phyloP scores from a whole-genome alignment of 2,113 vertebrate genomes.

The Balaenoptera acutorostrata region DNA sequence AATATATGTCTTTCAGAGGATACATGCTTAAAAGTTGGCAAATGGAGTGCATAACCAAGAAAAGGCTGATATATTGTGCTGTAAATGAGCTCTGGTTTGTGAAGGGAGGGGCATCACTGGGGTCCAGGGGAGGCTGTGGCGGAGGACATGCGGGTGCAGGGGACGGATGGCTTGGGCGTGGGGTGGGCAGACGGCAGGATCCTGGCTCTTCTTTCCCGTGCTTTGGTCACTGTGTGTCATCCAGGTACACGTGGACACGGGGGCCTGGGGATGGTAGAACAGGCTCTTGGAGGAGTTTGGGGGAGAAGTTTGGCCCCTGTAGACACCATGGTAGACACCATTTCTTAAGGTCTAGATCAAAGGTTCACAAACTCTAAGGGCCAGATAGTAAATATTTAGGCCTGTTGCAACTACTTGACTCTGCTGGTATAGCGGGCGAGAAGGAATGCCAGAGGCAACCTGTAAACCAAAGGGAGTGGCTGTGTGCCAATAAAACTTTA shows the following conservation, averaged over 20 bases:
- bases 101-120: rapidly evolving
- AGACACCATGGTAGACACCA: background rate
- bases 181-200: background rate
- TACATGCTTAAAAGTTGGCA: background rate
- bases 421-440: background rate
- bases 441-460: background rate
- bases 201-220: background rate
- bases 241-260: rapidly evolving
- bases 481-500: background rate
- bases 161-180: rapidly evolving
- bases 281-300: no score
- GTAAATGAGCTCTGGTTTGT: background rate
- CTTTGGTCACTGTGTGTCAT: rapidly evolving
- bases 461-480: background rate
- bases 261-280: background rate
- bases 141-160: rapidly evolving
- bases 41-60: background rate
- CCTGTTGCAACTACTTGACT: background rate
- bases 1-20: background rate
- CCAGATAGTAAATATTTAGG: background rate
- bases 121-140: no score
- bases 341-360: background rate
- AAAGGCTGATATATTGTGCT: background rate
- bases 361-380: background rate
- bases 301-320: background rate